Evolutionary conservation across 23 tunicate species (phyloP), one percentile per base, ranked within the genome.

Genomic region (Diplosoma virens): DNA sequence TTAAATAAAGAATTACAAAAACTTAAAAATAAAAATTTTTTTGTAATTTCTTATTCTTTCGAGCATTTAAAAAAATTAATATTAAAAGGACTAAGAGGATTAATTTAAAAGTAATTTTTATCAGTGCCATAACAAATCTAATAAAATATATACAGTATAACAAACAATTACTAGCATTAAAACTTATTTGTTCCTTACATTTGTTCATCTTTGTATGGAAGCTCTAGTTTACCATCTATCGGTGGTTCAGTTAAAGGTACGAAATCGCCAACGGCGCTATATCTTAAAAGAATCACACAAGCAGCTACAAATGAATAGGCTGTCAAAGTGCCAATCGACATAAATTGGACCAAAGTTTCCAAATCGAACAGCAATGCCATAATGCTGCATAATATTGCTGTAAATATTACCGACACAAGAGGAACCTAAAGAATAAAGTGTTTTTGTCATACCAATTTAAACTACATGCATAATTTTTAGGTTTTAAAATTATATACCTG

Each of bases 301-400:
- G 90, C 90, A 29, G 90, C 90, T 17, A 84, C 90, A 69, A 84
- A 84, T 16, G 90, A 84, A 54, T 84, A 84, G 11, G 83, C 79
- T 0, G 90, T 78, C 0, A 84, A 31, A 37, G 90, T 84, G 27
- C 90, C 90, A 26, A 84, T 84, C 25, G 90, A 84, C 90, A 84
- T 84, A 37, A 84, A 84, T 29, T 84, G 90, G 0, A 84, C 90
- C 48, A 84, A 47, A 29, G 83, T 84, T 70, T 84, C 90, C 16
- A 84, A 61, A 35, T 84, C 90, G 47, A 84, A 84, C 0, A 84
- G 9, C 16, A 78, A 26, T 23, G 90, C 90, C 83, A 84, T 73
- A n/a, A 50, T 3, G 4, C 90, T 82, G 77, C 90, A 74, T 0
- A 84, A 71, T 6, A 58, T 16, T 4, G 78, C 90, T 1, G 90